A percentile compares a stretch with the other conserved stretches of the same genome.
Evolutionary conservation across 2,888 invertebrate species (phyloP).

Genomic region (Andrena minutula): DNA sequence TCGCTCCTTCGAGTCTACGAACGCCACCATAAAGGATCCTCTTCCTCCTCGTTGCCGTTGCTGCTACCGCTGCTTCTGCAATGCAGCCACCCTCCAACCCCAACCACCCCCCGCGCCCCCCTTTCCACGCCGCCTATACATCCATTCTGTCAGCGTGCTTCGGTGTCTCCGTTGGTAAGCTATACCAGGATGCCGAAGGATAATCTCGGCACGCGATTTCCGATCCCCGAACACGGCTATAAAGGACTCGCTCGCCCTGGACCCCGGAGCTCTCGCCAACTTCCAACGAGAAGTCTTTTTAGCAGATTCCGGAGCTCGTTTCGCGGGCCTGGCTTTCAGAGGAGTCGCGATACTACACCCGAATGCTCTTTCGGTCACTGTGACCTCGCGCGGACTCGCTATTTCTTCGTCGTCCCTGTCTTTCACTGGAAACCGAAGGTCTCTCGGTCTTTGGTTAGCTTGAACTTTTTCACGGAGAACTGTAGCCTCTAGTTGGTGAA

Average conservation of each 20-base stretch:
- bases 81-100: conserved; percentile 27
- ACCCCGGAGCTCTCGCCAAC: conserved; percentile 34
- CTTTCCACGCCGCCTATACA: conserved; percentile 13
- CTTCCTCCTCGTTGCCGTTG: conserved; percentile 57
- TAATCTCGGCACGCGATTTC: conserved; percentile 69
- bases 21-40: conserved; percentile 65
- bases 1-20: conserved; percentile 65
- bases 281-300: conserved; percentile 39
- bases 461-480: neutral
- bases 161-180: conserved; percentile 48
- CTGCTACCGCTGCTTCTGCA: conserved; percentile 62
- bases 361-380: conserved; percentile 17
- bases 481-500: no score
- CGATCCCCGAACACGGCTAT: conserved; percentile 55
- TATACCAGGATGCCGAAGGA: conserved; percentile 62
- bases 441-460: neutral
- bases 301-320: conserved; percentile 33
- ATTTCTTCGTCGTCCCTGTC: neutral
- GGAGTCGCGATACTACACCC: conserved; percentile 27
- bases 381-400: neutral
- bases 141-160: conserved; percentile 38
- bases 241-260: conserved; percentile 48
- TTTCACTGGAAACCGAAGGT: neutral
- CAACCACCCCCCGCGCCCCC: conserved; percentile 1
- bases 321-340: conserved; percentile 11